Evolutionary conservation across 2,797 vertebrate species (phyloP), one percentile per base, ranked within the genome.

Genomic region (Phaenicophaeus curvirostris): DNA sequence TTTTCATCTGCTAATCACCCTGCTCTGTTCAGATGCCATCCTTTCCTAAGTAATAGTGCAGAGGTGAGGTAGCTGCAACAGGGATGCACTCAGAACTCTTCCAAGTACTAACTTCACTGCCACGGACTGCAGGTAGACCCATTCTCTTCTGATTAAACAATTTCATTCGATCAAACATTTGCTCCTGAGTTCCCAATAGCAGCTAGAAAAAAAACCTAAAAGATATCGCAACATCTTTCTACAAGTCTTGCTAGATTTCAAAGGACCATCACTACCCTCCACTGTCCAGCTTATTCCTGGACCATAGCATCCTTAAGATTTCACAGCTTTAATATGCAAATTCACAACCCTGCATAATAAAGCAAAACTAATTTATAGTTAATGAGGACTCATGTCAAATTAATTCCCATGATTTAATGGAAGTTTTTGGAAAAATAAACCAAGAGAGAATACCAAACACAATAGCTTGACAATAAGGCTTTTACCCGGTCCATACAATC

Each of bases 131-230:
- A 82, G 37, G 8, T 5, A 71, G 31, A 75, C 1, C 0, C 2
- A 2, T 50, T 63, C 3, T 18, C 65, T 62, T 88, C 31, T 27
- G 75, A 25, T n/a, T 79, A 11, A 76, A 30, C 4, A 30, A 5
- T n/a, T 74, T 5, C 5, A 6, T 59, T 30, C 16, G 11, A 11
- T 21, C 41, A 24, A 57, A 44, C 8, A 0, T 65, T 58, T 83
- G 5, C 11, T 73, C 25, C 46, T 20, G 27, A 2, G 0, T 5
- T 84, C 41, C 11, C 41, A 20, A 10, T 0, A 13, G 5, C 25
- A 46, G 53, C 4, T 9, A 55, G 10, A 31, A 55, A 51, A n/a
- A 51, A n/a, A 42, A 4, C 2, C 8, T 62, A 3, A 37, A 75
- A 31, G 12, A 9, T 30, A 23, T 37, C 23, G 2, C 12, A n/a